A percentile compares a stretch with the other conserved stretches of the same genome.
These are phyloP conservation scores for Oreochromis aureus DNA, from an alignment of 2,113 vertebrate genomes.

Conservation along the genomic window DNA sequence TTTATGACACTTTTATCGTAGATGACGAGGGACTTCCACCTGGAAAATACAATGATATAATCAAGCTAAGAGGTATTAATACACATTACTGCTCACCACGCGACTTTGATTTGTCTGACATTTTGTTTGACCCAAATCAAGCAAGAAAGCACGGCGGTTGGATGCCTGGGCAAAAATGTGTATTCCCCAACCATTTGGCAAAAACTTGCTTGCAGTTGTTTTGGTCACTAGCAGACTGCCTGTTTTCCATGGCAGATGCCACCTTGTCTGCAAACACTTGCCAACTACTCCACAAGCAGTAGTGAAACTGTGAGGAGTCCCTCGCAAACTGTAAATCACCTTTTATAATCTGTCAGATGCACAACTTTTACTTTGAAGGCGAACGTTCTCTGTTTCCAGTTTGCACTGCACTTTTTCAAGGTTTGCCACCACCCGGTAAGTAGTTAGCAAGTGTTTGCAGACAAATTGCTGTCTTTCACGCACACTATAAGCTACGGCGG, in stretches of 20 bases:
- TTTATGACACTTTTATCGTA: constrained; percentile 39
- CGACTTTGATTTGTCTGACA: neutral
- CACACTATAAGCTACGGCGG: neutral
- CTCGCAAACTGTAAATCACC: neutral
- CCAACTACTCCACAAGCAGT: neutral
- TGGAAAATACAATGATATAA: constrained; percentile 20
- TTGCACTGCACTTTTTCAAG: neutral
- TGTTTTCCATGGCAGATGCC: neutral
- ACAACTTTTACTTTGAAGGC: neutral
- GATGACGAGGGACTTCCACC: constrained; percentile 67
- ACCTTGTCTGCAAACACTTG: neutral
- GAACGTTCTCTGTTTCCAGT: neutral
- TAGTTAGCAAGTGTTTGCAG: neutral
- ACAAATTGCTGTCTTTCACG: neutral
- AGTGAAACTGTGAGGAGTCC: neutral
- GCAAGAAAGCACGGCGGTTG: accelerated
- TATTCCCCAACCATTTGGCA: neutral
- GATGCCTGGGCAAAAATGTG: neutral
- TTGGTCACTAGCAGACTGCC: neutral
- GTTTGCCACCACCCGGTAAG: neutral
- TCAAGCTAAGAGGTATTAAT: neutral
- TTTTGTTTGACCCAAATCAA: neutral
- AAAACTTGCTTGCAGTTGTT: neutral
- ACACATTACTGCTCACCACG: neutral
- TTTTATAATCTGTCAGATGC: neutral